These are phyloP conservation scores for Phylloscopus collybita DNA, from an alignment of 2,797 vertebrate genomes.

Conservation along the genomic window DNA sequence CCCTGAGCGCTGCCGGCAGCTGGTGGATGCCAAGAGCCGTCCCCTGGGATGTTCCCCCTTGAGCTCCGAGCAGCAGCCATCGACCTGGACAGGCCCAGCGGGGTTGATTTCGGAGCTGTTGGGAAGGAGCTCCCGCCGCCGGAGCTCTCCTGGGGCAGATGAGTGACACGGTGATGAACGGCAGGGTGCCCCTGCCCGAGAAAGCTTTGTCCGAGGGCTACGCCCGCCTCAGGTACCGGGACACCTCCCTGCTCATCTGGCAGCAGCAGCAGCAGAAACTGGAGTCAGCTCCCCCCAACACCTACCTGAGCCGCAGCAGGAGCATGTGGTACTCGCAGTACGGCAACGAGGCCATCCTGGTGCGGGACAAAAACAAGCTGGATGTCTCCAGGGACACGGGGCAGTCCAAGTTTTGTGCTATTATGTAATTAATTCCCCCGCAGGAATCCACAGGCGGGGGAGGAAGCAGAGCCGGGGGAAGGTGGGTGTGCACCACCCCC, in stretches of 20 bases:
- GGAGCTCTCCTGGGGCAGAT: background rate
- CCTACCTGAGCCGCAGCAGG: constrained; percentile 88
- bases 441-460: fast-evolving
- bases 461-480: background rate
- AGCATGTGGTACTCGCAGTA: constrained; percentile 89
- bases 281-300: constrained; percentile 76
- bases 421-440: constrained; percentile 66
- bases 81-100: fast-evolving
- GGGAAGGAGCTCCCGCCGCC: background rate
- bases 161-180: constrained; percentile 66
- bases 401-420: constrained; percentile 76
- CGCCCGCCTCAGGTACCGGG: constrained; percentile 82
- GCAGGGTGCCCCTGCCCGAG: constrained; percentile 74
- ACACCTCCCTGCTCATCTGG: constrained; percentile 92
- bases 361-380: constrained; percentile 77
- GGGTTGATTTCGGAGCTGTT: background rate
- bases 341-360: constrained; percentile 82
- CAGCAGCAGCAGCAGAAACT: constrained; percentile 89
- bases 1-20: background rate
- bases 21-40: fast-evolving
- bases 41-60: constrained; percentile 10
- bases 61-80: background rate
- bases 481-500: background rate
- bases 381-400: constrained; percentile 74
- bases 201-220: constrained; percentile 78